phyloP scores from a whole-genome alignment of 2,888 invertebrate genomes.

The Sepioteuthis lessoniana region DNA sequence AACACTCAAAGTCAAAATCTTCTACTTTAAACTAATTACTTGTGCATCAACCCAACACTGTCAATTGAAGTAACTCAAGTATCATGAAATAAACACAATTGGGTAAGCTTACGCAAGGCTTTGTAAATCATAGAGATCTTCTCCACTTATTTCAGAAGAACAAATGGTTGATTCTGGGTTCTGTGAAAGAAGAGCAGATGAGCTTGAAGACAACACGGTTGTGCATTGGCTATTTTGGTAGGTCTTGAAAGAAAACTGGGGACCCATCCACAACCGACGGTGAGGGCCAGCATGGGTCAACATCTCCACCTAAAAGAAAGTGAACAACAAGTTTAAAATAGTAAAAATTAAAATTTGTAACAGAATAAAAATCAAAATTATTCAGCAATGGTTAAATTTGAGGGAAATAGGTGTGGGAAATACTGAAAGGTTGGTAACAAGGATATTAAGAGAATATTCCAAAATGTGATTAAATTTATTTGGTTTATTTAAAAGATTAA shows the following conservation, averaged over 20 bases:
- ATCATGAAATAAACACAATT: not conserved
- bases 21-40: too few species aligned
- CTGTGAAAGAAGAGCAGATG: constrained; percentile 74
- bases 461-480: too few species aligned
- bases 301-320: constrained; percentile 86
- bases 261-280: constrained; percentile 96
- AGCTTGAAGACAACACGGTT: constrained; percentile 74
- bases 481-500: too few species aligned
- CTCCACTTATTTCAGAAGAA: constrained; percentile 72
- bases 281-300: constrained; percentile 97
- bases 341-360: too few species aligned
- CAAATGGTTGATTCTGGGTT: constrained; percentile 69
- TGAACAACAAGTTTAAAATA: not conserved
- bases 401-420: too few species aligned
- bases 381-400: too few species aligned
- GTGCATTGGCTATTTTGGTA: constrained; percentile 78
- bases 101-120: constrained; percentile 71
- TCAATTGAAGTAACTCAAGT: not conserved
- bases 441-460: too few species aligned
- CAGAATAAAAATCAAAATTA: too few species aligned
- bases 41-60: too few species aligned
- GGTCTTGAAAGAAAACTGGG: constrained; percentile 98
- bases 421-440: too few species aligned
- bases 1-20: too few species aligned
- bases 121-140: constrained; percentile 73